phyloP scores from a whole-genome alignment of 2,797 vertebrate genomes.

The Chiloscyllium punctatum region DNA sequence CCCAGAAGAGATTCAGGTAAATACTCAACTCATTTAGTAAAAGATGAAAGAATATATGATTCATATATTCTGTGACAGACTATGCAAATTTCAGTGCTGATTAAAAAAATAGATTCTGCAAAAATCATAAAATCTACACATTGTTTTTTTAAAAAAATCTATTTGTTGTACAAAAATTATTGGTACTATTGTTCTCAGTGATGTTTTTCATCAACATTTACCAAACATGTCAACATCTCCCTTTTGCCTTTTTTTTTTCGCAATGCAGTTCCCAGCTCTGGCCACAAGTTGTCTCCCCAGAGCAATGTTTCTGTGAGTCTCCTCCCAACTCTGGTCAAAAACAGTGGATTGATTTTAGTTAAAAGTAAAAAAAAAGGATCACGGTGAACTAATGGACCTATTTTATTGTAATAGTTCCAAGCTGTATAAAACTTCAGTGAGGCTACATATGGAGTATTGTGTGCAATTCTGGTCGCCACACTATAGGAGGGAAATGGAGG shows the following conservation, averaged over 20 bases:
- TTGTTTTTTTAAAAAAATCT: background rate
- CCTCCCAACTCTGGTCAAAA: background rate
- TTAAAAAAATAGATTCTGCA: background rate
- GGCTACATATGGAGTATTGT: too few species aligned
- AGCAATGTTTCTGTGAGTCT: background rate
- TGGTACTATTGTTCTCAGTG: background rate
- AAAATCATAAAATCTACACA: background rate
- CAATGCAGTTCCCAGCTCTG: background rate
- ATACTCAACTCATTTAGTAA: background rate
- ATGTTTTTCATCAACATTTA: background rate
- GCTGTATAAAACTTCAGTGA: too few species aligned
- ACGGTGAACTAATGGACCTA: background rate
- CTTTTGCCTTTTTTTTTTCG: background rate
- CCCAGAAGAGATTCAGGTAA: background rate
- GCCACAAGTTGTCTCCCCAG: background rate
- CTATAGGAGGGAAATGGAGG: too few species aligned
- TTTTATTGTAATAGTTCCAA: background rate
- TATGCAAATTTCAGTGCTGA: background rate
- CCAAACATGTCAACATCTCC: background rate
- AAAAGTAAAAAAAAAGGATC: background rate
- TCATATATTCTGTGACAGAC: background rate
- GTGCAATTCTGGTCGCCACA: too few species aligned
- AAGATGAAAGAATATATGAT: background rate
- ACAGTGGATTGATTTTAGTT: background rate
- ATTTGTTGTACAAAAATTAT: background rate